Percentiles rank a stretch among this genome's conserved stretches.
Conservation (phyloP, 2,888 invertebrate species). For the Agrenia bidenticulata region DNA sequence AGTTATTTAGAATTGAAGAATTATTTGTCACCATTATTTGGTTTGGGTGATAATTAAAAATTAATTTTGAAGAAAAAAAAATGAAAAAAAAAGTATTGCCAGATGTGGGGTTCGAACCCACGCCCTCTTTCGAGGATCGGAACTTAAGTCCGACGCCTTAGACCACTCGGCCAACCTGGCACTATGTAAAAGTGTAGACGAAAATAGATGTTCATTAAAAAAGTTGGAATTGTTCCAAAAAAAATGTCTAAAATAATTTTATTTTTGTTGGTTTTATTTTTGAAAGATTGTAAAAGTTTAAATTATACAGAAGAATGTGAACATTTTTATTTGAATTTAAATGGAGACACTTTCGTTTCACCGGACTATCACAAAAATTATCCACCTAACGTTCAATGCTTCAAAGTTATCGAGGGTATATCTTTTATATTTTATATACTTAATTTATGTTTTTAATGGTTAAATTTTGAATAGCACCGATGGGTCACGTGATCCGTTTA, state of each 20-base stretch:
- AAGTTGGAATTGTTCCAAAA: too few species aligned
- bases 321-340: neutral
- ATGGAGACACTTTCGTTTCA: conserved; percentile 65
- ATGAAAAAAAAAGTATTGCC: conserved; percentile 57
- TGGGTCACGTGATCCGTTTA: conserved; percentile 68
- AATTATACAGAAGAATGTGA: neutral
- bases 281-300: too few species aligned
- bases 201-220: too few species aligned
- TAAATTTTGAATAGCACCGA: conserved; percentile 58
- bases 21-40: conserved; percentile 57
- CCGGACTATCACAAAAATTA: conserved; percentile 70
- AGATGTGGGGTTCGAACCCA: conserved; percentile 71
- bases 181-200: neutral
- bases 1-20: conserved; percentile 75
- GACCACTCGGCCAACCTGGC: conserved; percentile 71
- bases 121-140: conserved; percentile 68
- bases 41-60: too few species aligned
- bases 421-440: neutral
- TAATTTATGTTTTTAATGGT: neutral
- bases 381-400: conserved; percentile 68
- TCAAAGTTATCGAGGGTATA: conserved; percentile 68
- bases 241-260: too few species aligned
- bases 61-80: neutral
- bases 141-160: conserved; percentile 71
- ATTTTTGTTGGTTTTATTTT: too few species aligned